Conservation (phyloP, 2,888 invertebrate genomes). For the Seira musarum region DNA sequence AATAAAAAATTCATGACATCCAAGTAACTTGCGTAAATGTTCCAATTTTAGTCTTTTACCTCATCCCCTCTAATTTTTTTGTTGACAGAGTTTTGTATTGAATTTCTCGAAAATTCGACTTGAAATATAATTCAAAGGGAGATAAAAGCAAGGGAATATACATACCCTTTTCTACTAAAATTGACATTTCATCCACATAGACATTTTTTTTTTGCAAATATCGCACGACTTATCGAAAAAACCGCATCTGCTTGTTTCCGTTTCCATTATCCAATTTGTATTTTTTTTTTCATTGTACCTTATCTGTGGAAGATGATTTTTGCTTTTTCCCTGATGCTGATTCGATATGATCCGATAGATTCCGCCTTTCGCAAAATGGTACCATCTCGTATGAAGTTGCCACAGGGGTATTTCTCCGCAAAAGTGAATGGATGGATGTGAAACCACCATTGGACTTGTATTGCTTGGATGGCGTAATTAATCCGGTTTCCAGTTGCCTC, state of each 20-base stretch:
- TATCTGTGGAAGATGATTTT: conserved; percentile 12
- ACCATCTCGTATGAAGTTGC: conserved; percentile 47
- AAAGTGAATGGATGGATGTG: conserved; percentile 30
- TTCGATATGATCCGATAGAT: conserved; percentile 29
- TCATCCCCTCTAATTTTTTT: no score
- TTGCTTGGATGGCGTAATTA: conserved; percentile 52
- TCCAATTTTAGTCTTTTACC: no score
- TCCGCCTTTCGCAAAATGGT: conserved; percentile 35
- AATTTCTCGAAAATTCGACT: no score
- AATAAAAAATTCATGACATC: no score
- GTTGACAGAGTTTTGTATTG: no score
- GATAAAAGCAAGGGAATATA: no score
- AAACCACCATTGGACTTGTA: conserved; percentile 23
- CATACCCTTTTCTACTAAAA: no score
- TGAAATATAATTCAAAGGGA: no score
- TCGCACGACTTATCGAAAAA: neutral
- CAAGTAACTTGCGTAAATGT: no score
- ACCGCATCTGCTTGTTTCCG: neutral
- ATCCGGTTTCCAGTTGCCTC: conserved; percentile 4
- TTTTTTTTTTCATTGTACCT: neutral
- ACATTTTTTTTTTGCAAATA: neutral
- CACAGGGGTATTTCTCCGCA: conserved; percentile 54
- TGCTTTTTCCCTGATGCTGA: neutral
- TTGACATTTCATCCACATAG: no score
- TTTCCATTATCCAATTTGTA: neutral